Evolutionary conservation across 2,113 vertebrate species (phyloP).

Genomic region (Paracanthobrama guichenoti): DNA sequence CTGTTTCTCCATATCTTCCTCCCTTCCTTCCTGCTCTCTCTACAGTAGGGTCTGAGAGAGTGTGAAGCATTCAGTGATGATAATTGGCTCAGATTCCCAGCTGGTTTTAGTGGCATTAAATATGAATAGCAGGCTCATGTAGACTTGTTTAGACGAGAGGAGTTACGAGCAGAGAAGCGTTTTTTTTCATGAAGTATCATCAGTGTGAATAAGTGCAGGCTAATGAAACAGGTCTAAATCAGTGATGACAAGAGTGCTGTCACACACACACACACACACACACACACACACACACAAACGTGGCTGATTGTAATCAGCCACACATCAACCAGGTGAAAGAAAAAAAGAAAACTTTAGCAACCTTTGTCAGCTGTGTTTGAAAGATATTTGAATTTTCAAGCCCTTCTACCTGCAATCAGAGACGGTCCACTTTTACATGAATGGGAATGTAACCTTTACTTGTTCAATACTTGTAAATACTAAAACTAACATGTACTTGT

Average conservation of each 20-base stretch:
- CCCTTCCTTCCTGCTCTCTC: conserved; percentile 8
- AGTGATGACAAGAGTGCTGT: conserved; percentile 21
- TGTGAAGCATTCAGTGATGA: conserved; percentile 56
- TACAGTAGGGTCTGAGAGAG: conserved; percentile 49
- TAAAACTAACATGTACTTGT: no score
- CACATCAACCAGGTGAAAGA: not conserved
- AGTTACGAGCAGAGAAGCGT: conserved; percentile 42
- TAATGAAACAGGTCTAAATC: conserved; percentile 49
- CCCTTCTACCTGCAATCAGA: not conserved
- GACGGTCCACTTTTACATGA: not conserved
- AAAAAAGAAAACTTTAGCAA: not conserved
- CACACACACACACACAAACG: not conserved
- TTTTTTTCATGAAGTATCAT: conserved; percentile 39
- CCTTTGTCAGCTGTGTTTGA: not conserved
- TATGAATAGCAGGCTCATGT: conserved; percentile 56
- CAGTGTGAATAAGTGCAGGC: conserved; percentile 36
- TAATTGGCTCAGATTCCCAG: conserved; percentile 61
- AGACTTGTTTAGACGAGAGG: conserved; percentile 56
- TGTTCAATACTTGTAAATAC: no score
- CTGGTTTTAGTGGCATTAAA: conserved; percentile 59
- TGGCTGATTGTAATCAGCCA: conserved; percentile 18
- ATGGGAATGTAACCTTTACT: no score
- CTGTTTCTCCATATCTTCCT: conserved; percentile 22
- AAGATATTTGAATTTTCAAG: not conserved
- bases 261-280: not conserved